Percentiles rank a stretch among this genome's conserved stretches.
These are phyloP conservation scores for Aspidapion aeneum DNA, from an alignment of 2,888 invertebrate genomes.

Conservation along the genomic window DNA sequence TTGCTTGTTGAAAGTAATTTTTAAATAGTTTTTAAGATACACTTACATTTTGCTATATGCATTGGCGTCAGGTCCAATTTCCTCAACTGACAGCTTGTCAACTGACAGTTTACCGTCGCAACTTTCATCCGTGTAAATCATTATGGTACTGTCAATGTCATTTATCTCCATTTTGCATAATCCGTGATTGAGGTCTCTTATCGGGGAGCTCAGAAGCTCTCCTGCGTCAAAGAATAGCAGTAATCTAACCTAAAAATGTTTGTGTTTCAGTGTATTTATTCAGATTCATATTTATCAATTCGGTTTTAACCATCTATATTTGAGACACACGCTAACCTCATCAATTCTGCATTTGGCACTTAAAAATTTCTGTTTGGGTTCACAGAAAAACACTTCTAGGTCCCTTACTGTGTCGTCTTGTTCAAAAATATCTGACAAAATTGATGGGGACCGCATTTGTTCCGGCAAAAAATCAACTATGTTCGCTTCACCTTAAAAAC, in stretches of 20 bases:
- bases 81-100: constrained; percentile 65
- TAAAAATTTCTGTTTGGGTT: constrained; percentile 60
- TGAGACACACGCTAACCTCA: constrained; percentile 43
- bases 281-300: too few relatives aligned
- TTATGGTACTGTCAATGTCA: constrained; percentile 61
- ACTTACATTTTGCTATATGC: constrained; percentile 58
- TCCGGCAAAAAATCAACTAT: constrained; percentile 50
- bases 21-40: neutral
- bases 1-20: too few relatives aligned
- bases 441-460: constrained; percentile 34
- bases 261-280: too few relatives aligned
- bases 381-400: constrained; percentile 70
- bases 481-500: constrained; percentile 54
- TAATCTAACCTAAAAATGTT: constrained; percentile 52
- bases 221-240: constrained; percentile 71
- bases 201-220: constrained; percentile 71
- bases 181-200: constrained; percentile 67
- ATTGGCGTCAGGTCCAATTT: constrained; percentile 66
- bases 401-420: constrained; percentile 54
- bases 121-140: constrained; percentile 65
- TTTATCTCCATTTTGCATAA: constrained; percentile 67
- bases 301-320: too few relatives aligned
- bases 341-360: constrained; percentile 62
- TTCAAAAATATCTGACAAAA: constrained; percentile 17
- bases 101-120: constrained; percentile 67